These are phyloP conservation scores for Siphonodentalium dalli DNA, from an alignment of 2,888 invertebrate species.

Conservation along the genomic window DNA sequence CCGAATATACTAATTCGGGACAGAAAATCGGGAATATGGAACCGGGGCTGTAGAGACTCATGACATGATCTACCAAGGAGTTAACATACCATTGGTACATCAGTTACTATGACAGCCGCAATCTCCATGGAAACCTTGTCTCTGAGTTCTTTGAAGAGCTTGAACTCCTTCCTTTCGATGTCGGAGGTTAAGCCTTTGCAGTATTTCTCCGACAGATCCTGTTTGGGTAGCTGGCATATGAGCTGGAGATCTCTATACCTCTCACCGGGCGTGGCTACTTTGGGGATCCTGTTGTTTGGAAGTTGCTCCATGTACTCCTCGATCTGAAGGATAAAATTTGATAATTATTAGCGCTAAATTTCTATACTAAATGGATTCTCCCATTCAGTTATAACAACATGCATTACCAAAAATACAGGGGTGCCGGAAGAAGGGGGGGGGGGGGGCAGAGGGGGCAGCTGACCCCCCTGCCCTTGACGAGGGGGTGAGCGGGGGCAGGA, in stretches of 20 bases:
- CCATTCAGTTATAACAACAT: too few relatives aligned
- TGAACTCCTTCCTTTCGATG: slow-evolving; percentile 71
- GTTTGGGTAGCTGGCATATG: slow-evolving; percentile 82
- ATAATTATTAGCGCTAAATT: too few relatives aligned
- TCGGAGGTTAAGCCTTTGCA: slow-evolving; percentile 70
- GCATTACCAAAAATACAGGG: background rate
- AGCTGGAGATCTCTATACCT: slow-evolving; percentile 82
- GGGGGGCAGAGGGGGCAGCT: too few relatives aligned
- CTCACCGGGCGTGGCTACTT: slow-evolving; percentile 80
- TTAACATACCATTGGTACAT: slow-evolving; percentile 37
- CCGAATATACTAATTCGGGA: too few relatives aligned
- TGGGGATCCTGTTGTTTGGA: slow-evolving; percentile 81
- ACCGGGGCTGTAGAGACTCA: too few relatives aligned
- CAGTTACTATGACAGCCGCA: slow-evolving; percentile 71
- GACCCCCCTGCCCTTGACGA: too few relatives aligned
- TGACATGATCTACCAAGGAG: too few relatives aligned
- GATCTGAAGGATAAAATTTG: slow-evolving; percentile 73
- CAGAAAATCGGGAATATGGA: too few relatives aligned
- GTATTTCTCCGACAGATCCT: slow-evolving; percentile 85
- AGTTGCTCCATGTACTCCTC: slow-evolving; percentile 92
- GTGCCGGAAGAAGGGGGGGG: too few relatives aligned
- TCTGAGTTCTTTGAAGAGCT: slow-evolving; percentile 91
- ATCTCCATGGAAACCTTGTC: slow-evolving; percentile 97
- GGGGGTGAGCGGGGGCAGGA: too few relatives aligned
- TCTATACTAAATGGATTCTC: too few relatives aligned